A percentile compares a stretch with the other conserved stretches of the same genome.
phyloP scores from a whole-genome alignment of 2,888 invertebrate genomes.

The Tenthredo amoena region DNA sequence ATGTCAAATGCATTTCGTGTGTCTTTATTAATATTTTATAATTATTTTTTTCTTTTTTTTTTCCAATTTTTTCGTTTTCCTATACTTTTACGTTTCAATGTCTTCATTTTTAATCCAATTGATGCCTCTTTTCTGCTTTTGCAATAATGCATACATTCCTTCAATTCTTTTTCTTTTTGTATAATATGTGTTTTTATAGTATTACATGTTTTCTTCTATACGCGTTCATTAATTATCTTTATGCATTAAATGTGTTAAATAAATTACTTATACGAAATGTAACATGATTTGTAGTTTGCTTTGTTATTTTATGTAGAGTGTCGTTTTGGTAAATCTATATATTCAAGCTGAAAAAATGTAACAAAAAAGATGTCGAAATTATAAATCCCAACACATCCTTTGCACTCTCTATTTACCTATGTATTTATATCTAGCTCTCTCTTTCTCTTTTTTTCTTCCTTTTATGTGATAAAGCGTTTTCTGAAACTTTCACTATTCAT shows the following conservation, averaged over 20 bases:
- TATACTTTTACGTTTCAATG: slow-evolving; percentile 26
- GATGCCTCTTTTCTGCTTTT: slow-evolving; percentile 42
- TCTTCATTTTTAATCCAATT: neutral
- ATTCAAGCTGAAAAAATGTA: slow-evolving; percentile 5
- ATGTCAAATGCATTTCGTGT: slow-evolving; percentile 62
- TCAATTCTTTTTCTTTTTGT: neutral
- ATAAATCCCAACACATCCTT: neutral
- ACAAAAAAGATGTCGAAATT: neutral
- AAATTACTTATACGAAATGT: slow-evolving; percentile 46
- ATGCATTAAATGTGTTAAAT: slow-evolving; percentile 3
- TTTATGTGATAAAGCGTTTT: slow-evolving; percentile 16
- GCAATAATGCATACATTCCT: slow-evolving; percentile 39
- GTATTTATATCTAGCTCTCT: neutral
- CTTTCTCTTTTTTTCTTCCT: neutral
- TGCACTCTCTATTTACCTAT: neutral
- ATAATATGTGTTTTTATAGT: neutral
- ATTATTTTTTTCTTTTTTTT: slow-evolving; percentile 57
- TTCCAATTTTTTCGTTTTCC: slow-evolving; percentile 56
- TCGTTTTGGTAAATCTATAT: neutral
- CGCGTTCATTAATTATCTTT: slow-evolving; percentile 4
- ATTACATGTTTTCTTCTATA: neutral
- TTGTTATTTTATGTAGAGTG: neutral
- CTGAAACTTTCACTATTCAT: neutral
- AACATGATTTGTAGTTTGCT: slow-evolving; percentile 18
- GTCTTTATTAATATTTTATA: slow-evolving; percentile 46